Conservation (phyloP, 2,888 invertebrate species). For the Drosophila mettleri region DNA sequence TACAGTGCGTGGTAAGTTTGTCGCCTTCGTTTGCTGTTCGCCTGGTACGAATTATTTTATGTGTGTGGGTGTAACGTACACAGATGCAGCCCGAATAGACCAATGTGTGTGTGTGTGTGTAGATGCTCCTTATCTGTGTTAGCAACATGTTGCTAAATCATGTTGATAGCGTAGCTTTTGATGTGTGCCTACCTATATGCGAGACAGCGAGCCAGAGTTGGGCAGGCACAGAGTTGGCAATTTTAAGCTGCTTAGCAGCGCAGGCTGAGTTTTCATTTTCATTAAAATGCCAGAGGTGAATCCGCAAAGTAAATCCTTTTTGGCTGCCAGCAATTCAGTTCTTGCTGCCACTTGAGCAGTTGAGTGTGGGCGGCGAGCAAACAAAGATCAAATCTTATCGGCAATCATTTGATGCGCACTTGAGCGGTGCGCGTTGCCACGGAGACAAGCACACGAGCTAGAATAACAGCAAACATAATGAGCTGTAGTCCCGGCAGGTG, state of each 20-base stretch:
- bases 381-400: slow-evolving; percentile 81
- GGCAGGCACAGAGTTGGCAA: slow-evolving; percentile 20
- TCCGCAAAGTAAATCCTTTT: slow-evolving; percentile 51
- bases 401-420: slow-evolving; percentile 77
- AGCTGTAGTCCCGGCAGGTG: slow-evolving; percentile 54
- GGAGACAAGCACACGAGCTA: slow-evolving; percentile 26
- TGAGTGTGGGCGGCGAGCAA: slow-evolving; percentile 49
- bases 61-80: slow-evolving; percentile 78
- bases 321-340: slow-evolving; percentile 44
- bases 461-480: slow-evolving; percentile 63
- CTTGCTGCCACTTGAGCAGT: slow-evolving; percentile 19
- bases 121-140: slow-evolving; percentile 20
- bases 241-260: slow-evolving; percentile 71
- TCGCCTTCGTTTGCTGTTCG: slow-evolving; percentile 59
- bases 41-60: slow-evolving; percentile 65
- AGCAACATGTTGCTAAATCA: slow-evolving; percentile 24
- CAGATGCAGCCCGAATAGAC: slow-evolving; percentile 29
- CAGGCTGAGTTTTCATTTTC: slow-evolving; percentile 61
- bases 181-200: slow-evolving; percentile 14
- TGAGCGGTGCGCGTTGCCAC: slow-evolving; percentile 55
- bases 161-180: slow-evolving; percentile 31
- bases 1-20: slow-evolving; percentile 37
- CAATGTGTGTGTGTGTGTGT: slow-evolving; percentile 4
- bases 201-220: slow-evolving; percentile 1
- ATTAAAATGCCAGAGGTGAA: slow-evolving; percentile 75